Evolutionary conservation across 2,113 vertebrate genomes (phyloP).

Genomic region (Cercopithecus mona): DNA sequence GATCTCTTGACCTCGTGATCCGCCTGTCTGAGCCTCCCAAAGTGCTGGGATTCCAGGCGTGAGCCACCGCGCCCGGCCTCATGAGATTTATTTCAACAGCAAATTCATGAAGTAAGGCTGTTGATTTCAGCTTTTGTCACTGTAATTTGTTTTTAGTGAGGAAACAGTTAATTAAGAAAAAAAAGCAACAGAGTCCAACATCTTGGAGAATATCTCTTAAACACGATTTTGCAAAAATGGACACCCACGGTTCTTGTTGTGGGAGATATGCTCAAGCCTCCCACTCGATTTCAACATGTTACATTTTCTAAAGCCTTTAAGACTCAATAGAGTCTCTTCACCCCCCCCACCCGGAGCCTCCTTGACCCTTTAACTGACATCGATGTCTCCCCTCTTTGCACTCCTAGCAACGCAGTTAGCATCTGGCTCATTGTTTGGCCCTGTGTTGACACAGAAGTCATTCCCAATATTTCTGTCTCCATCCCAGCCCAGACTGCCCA

Average conservation of each 20-base stretch:
- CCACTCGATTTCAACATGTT: fast-evolving
- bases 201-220: not conserved
- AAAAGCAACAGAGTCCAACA: not conserved
- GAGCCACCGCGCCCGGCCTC: too few relatives aligned
- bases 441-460: fast-evolving
- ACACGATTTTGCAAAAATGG: fast-evolving
- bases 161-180: not conserved
- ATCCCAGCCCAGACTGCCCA: fast-evolving
- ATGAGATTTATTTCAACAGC: too few relatives aligned
- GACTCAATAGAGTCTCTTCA: fast-evolving
- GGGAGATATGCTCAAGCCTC: fast-evolving
- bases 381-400: fast-evolving
- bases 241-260: fast-evolving
- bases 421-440: fast-evolving
- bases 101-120: fast-evolving
- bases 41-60: too few relatives aligned
- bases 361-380: fast-evolving
- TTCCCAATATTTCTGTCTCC: fast-evolving
- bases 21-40: fast-evolving
- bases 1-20: too few relatives aligned
- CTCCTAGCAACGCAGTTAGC: fast-evolving
- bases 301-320: fast-evolving
- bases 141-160: not conserved
- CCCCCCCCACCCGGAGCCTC: fast-evolving
- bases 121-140: not conserved